These are phyloP conservation scores for Falco columbarius DNA, from an alignment of 2,797 vertebrate genomes.

Conservation along the genomic window DNA sequence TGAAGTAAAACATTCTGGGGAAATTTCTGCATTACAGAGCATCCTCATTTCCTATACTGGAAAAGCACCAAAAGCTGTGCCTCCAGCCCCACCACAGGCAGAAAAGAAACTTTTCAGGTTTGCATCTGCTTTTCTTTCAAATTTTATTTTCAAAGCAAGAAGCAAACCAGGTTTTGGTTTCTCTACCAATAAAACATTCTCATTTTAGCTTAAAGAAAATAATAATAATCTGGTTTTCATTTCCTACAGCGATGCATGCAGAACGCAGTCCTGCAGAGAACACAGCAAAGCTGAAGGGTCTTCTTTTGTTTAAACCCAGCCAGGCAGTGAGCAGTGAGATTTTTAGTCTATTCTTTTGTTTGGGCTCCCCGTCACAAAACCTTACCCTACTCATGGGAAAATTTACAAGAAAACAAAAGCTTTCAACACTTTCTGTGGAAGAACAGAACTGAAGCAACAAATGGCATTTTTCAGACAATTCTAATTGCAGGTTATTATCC, in stretches of 20 bases:
- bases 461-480: background rate
- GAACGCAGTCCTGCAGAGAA: background rate
- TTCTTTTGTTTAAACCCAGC: background rate
- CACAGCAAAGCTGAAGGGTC: background rate
- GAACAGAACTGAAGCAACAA: background rate
- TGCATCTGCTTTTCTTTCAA: background rate
- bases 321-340: background rate
- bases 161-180: background rate
- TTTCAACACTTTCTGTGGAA: background rate
- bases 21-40: background rate
- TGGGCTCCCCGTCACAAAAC: background rate
- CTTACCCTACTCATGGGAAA: background rate
- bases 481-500: background rate
- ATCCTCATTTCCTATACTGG: fast-evolving
- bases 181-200: background rate
- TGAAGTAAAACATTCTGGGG: background rate
- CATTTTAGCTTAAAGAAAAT: background rate
- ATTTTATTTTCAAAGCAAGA: background rate
- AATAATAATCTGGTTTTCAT: background rate
- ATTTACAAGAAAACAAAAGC: background rate
- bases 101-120: background rate
- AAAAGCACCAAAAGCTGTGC: background rate
- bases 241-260: background rate
- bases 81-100: background rate
- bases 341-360: background rate